These are phyloP conservation scores for Harpalus rufipes DNA, from an alignment of 2,888 invertebrate genomes.

Conservation along the genomic window DNA sequence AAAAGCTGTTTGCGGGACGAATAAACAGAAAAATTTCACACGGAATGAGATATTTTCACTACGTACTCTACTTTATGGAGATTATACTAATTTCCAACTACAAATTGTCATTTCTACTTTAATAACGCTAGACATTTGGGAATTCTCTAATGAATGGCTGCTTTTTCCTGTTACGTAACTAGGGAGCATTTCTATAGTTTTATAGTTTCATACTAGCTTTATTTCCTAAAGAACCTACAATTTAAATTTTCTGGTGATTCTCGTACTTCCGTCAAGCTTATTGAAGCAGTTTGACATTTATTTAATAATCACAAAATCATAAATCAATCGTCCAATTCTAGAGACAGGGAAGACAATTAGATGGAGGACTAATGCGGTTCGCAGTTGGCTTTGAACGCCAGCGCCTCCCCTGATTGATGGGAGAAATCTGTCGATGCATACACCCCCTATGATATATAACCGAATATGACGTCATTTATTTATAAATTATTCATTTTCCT, in stretches of 20 bases:
- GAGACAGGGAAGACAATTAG: conserved; percentile 55
- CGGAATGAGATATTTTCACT: conserved; percentile 6
- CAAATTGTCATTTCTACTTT: not conserved
- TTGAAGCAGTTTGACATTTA: conserved; percentile 2
- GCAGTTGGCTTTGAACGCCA: conserved; percentile 25
- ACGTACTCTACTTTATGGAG: conserved; percentile 16
- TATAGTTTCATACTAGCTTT: no score
- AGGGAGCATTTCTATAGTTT: not conserved
- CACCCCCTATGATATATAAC: conserved; percentile 56
- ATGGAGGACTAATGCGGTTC: not conserved
- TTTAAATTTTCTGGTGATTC: conserved; percentile 51
- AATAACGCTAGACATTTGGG: not conserved
- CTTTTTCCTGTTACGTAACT: not conserved
- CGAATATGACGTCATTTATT: conserved; percentile 60
- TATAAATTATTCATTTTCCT: conserved; percentile 65
- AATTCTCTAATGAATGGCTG: not conserved
- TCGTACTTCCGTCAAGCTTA: not conserved
- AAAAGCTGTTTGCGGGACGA: conserved; percentile 15
- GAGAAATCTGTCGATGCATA: conserved; percentile 59
- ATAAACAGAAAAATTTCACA: conserved; percentile 32
- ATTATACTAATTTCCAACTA: conserved; percentile 35
- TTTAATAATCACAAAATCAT: conserved; percentile 51
- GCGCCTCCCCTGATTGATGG: conserved; percentile 50
- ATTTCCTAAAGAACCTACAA: not conserved
- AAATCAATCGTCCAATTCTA: conserved; percentile 28